Evolutionary conservation across 2,797 vertebrate species (phyloP), one percentile per base, ranked within the genome.

Genomic region (Meda fulgida): DNA sequence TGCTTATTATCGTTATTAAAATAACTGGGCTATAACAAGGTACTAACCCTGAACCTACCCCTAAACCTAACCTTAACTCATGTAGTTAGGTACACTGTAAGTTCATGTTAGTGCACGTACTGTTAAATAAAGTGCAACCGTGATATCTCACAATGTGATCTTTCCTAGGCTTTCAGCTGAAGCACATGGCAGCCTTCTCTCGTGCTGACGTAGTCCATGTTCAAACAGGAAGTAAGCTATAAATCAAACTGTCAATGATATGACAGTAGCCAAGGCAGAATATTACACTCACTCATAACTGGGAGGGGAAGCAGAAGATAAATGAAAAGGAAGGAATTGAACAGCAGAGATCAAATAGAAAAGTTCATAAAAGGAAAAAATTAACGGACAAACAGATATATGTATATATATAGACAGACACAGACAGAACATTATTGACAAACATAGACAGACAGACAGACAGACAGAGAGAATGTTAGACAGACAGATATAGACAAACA

Each of bases 161-260:
- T 76, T 46, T 38, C 19, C 31, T 73, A n/a, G 14, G 34, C 19
- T 63, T 71, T 38, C 2, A 9, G 55, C 14, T 23, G 6, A 53
- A 29, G 46, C 29, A 67, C 71, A 34, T 18, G 29, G 40, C 38
- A 58, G 69, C n/a, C 31, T 81, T 81, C 81, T 71, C 31, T 16
- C 10, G 5, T 71, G 38, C 66, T 75, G 69, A 82, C 31, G 63
- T 46, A 70, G 26, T 67, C 18, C 31, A 23, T 58, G 48, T 53
- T 67, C 36, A 83, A 85, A 87, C 75, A 86, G 90, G 85, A 86
- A 81, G 84, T 85, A 65, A 86, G 43, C 76, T 80, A 73, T 77
- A 85, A 84, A 87, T 78, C 63, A 81, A 72, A 78, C 77, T 85
- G 85, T 81, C 66, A 29, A 38, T 77, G 40, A 63, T 78, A 81